Conservation (phyloP, 1,140 invertebrate species). For the Aethina tumida region DNA sequence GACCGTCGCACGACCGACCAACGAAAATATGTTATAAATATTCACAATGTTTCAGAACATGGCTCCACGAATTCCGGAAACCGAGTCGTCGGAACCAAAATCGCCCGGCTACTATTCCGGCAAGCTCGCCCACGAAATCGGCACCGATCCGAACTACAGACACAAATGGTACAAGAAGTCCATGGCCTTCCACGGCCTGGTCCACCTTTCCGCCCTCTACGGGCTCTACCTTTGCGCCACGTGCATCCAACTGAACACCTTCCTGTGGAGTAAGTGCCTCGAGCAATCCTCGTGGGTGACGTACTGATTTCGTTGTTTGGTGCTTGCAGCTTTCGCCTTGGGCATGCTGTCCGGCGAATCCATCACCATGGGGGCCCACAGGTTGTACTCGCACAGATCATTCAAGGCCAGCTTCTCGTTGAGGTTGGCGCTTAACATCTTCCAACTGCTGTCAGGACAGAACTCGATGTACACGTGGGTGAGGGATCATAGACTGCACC, state of each 20-base stretch:
- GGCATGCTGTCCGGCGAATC: conserved; percentile 32
- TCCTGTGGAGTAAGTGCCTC: conserved; percentile 13
- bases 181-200: conserved; percentile 39
- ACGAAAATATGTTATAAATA: too few species aligned
- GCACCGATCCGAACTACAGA: conserved; percentile 42
- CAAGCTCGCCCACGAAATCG: conserved; percentile 26
- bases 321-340: conserved; percentile 29
- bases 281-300: neutral
- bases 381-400: conserved; percentile 42
- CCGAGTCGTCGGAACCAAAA: too few species aligned
- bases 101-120: too few species aligned
- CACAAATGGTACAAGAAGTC: conserved; percentile 43
- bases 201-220: conserved; percentile 38
- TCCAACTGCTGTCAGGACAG: conserved; percentile 44
- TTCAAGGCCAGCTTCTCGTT: conserved; percentile 42
- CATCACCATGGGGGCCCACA: conserved; percentile 45
- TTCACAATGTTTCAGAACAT: too few species aligned
- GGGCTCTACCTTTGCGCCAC: conserved; percentile 25
- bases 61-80: too few species aligned
- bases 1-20: too few species aligned
- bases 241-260: conserved; percentile 2
- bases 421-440: conserved; percentile 35
- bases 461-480: conserved; percentile 43
- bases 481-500: conserved; percentile 55
- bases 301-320: neutral